phyloP scores from a whole-genome alignment of 2,888 invertebrate species.

The Alviniconcha strummeri region DNA sequence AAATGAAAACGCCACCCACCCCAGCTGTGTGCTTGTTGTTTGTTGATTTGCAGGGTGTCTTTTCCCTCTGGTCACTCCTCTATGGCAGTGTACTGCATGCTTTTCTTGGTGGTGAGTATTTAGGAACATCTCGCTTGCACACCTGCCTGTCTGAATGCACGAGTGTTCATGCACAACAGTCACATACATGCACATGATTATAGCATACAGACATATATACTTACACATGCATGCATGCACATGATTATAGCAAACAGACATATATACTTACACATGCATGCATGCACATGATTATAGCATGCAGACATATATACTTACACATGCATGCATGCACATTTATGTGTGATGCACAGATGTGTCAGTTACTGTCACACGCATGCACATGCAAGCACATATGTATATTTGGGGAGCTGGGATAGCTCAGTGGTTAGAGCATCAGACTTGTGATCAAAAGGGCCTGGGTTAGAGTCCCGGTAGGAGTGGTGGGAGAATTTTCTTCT shows the following conservation, averaged over 20 bases:
- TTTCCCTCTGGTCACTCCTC: constrained; percentile 72
- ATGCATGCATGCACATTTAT: too few species aligned
- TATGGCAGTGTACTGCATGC: constrained; percentile 61
- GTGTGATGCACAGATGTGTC: too few species aligned
- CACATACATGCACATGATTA: too few species aligned
- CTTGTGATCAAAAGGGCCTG: too few species aligned
- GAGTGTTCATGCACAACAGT: too few species aligned
- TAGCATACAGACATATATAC: too few species aligned
- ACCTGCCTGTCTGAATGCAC: too few species aligned
- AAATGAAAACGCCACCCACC: neutral
- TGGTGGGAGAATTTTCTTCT: too few species aligned
- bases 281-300: neutral
- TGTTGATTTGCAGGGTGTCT: constrained; percentile 61
- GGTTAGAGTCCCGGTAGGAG: too few species aligned
- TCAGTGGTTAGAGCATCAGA: too few species aligned
- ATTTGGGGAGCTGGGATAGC: too few species aligned
- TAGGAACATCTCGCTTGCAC: too few species aligned
- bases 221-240: neutral
- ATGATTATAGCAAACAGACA: neutral
- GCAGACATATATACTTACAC: neutral
- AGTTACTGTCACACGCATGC: neutral
- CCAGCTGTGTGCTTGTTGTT: neutral
- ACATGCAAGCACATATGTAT: neutral
- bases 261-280: neutral
- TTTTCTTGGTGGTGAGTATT: constrained; percentile 65